Base-by-base conservation (phyloP, 2,113 vertebrate species). In the Colossoma macropomum region DNA sequence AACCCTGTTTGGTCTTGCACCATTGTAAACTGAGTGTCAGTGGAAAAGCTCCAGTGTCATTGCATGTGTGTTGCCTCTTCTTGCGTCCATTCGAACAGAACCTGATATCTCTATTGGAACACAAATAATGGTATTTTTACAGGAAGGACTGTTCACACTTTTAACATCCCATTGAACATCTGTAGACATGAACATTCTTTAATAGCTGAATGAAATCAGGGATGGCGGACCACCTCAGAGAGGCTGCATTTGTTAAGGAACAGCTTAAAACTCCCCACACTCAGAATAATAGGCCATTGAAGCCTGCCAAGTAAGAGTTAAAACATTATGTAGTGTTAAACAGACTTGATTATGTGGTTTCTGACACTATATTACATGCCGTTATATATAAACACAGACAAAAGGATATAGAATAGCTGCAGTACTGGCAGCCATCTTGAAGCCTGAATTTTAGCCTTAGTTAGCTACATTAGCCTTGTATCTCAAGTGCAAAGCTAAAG, bases 51-150 rank as follows among this genome's bases (percentile, higher is more conserved):
- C 50, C 3, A 25, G 5, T 25, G 1, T 38, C 8, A 38, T n/a
- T 1, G 7, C 19, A 12, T 71, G 5, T 1, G 0, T 21, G 7
- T n/a, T 52, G 12, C 11, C 30, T 28, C 38, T 63, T 45, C 48
- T 48, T 23, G 52, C 16, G 28, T 63, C 16, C 50, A 50, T 30
- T 3, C 52, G 9, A 79, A 60, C 17, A 28, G 70, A 72, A 41
- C 70, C 60, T 79, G 70, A 30, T 16, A 41, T 59, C 17, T 66
- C 32, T 8, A 21, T 21, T 65, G 66, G 1, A 79, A 12, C 19
- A 75, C n/a, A 17, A 59, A 75, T 75, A 50, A 54, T 27, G 21
- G 28, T 65, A 32, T 30, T 79, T 52, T 74, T 73, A 71, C 23
- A 45, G 76, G 60, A 15, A 60, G 27, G 30, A 25, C 41, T 30